Evolutionary conservation across 2,797 vertebrate species (phyloP), one percentile per base, ranked within the genome.

Genomic region (Trematomus bernacchii): DNA sequence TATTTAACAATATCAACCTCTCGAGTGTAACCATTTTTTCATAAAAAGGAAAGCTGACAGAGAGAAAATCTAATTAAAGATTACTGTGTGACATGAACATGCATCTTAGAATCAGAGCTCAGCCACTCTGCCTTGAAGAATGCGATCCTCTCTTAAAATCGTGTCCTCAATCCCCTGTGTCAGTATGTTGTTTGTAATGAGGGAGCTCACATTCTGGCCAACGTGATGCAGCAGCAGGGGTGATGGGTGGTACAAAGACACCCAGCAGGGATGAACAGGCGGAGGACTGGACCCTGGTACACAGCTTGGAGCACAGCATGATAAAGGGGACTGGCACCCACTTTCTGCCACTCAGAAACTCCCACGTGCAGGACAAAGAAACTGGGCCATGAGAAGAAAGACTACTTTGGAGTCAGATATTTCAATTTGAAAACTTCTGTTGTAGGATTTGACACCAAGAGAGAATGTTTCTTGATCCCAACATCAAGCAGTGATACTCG

Each of bases 231-330:
- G 90, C 87, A 92, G 89, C 85, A 89, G 74, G 80, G 69, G 50
- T 83, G 85, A 90, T 88, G 87, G 79, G 83, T 82, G 82, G 76
- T 51, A 71, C 73, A 78, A 66, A 87, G 82, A 89, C 74, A 51
- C 63, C 78, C 88, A 84, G 76, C 72, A 84, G 79, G 79, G 69
- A 85, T 14, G 77, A 79, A 48, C 80, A 82, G 77, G 71, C 73
- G 8, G 33, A 37, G 33, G 33, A 37, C 33, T 37, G 33, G 59
- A 87, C 84, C 64, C 57, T 63, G 55, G 67, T 10, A 79, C 87
- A 82, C 90, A 91, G 87, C 87, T 85, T 91, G 88, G 71, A 86
- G 30, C 86, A 48, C 85, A 90, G 91, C 78, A 27, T 83, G 88
- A 73, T 55, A 63, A 4, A 15, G 54, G 50, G 53, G 46, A 18